These are phyloP conservation scores for Caenorhabditis angaria DNA, from an alignment of 2,888 invertebrate genomes.

Conservation along the genomic window DNA sequence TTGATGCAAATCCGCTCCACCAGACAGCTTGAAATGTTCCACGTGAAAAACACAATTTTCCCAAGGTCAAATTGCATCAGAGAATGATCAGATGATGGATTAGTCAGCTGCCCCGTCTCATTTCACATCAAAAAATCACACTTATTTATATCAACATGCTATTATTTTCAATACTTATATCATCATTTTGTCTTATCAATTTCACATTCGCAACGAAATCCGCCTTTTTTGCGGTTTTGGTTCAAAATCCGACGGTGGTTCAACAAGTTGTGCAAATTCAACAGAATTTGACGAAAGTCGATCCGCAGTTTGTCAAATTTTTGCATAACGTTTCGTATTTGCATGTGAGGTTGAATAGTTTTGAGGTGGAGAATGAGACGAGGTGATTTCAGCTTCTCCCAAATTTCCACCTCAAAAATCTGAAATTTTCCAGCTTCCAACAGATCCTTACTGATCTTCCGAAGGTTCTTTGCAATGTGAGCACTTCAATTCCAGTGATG, in stretches of 20 bases:
- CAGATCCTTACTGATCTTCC: slow-evolving; percentile 26
- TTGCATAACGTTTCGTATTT: slow-evolving; percentile 22
- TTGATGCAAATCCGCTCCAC: too few species aligned
- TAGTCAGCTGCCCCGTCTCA: background rate
- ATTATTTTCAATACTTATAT: slow-evolving; percentile 5
- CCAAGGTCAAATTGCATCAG: background rate
- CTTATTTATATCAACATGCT: background rate
- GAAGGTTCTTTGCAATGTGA: slow-evolving; percentile 34
- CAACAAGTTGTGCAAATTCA: slow-evolving; percentile 35
- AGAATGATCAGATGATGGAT: background rate
- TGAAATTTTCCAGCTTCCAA: slow-evolving; percentile 13
- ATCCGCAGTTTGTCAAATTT: slow-evolving; percentile 31
- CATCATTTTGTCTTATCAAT: too few species aligned
- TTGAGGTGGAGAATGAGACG: slow-evolving; percentile 11
- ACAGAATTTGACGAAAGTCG: slow-evolving; percentile 18
- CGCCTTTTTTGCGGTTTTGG: slow-evolving; percentile 32
- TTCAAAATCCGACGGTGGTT: slow-evolving; percentile 32
- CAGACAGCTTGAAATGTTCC: too few species aligned
- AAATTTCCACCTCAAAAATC: background rate
- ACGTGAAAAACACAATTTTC: too few species aligned
- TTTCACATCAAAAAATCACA: background rate
- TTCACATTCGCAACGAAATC: slow-evolving; percentile 5
- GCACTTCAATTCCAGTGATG: slow-evolving; percentile 24
- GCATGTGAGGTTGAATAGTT: slow-evolving; percentile 21
- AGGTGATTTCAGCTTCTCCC: background rate